Conservation (phyloP, 1,140 invertebrate genomes). For the Metopolophium dirhodum region DNA sequence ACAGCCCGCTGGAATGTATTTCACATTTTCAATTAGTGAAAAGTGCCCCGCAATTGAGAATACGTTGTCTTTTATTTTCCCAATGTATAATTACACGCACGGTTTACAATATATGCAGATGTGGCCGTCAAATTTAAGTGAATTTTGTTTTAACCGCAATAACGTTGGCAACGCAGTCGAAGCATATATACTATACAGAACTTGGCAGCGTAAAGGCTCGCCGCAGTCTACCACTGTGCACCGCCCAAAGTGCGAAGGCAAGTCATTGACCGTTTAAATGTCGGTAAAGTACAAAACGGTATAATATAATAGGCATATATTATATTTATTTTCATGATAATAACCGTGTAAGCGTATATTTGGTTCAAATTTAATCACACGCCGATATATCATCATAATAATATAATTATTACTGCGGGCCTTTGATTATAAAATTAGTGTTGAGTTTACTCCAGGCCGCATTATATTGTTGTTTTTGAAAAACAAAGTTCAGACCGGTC, state of each 20-base stretch:
- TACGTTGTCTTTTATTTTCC: background rate
- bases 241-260: too few species aligned
- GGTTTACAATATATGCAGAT: background rate
- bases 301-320: background rate
- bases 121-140: background rate
- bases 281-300: background rate
- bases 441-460: background rate
- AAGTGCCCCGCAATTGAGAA: too few species aligned
- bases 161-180: background rate
- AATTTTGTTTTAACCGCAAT: background rate
- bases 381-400: too few species aligned
- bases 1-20: too few species aligned
- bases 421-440: too few species aligned
- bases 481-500: background rate
- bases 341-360: background rate
- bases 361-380: background rate
- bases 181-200: background rate
- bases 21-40: too few species aligned
- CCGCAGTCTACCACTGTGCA: background rate
- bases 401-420: too few species aligned
- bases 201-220: background rate
- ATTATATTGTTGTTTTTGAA: background rate
- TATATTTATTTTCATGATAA: background rate
- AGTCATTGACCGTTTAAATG: background rate
- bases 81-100: too few species aligned